Base-by-base conservation (phyloP, 2,888 invertebrate species). In the Limenitis camilla region DNA sequence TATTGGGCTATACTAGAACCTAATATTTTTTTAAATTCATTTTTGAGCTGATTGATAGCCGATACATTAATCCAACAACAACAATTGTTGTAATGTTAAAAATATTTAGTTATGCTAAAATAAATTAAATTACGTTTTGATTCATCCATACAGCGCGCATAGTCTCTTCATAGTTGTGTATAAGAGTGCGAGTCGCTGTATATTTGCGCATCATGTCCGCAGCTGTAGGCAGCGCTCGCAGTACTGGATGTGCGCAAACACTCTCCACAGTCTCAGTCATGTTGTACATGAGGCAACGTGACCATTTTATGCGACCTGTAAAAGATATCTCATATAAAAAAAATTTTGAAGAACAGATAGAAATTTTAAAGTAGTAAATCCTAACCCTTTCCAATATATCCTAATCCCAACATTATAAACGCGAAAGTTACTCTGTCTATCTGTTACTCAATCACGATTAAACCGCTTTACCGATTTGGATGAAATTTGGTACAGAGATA, bases 61-160 rank as follows among this genome's bases (percentile, higher is more conserved):
- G n/a, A n/a, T n/a, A n/a, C n/a, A n/a, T n/a, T n/a, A n/a, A n/a
- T n/a, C 19, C 19, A 19, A 19, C 19, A 19, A 19, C 19, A 19
- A 19, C 19, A 19, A 19, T 2, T 19, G 3, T 19, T 19, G 1
- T 19, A 19, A 19, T 19, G 3, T 19, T 19, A 19, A 3, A 19
- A 19, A 19, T 19, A 19, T 19, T 19, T 7, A 10, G 4, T 32
- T 29, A 2, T 5, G 5, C 27, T 36, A 27, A 31, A 10, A 40
- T 33, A 5, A 30, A 30, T 6, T 8, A 33, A 42, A 81, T 81
- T 66, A 93, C 93, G 72, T 95, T 94, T 72, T 95, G 95, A 72
- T 94, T 94, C 84, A 94, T 91, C 95, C 95, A 95, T 11, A 94
- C 91, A 36, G 92, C 92, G 8, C 94, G 90, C 82, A 97, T 93